A percentile compares a stretch with the other conserved stretches of the same genome.
These are phyloP conservation scores for Pachyrhynchus sulphureomaculatus DNA, from an alignment of 1,140 invertebrate species.

Conservation along the genomic window DNA sequence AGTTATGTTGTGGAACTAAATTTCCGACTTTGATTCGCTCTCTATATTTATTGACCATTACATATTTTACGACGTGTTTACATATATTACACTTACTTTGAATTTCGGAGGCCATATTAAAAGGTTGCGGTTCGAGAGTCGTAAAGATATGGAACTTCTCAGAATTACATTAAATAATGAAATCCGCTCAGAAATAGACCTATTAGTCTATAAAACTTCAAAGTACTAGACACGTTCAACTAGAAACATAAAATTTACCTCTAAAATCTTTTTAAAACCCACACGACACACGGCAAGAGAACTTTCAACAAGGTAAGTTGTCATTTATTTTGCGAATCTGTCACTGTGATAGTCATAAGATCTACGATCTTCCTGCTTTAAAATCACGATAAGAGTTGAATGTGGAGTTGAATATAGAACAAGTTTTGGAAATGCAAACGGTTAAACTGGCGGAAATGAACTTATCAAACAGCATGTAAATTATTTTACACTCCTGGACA, in stretches of 20 bases:
- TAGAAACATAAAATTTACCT: constrained; percentile 9
- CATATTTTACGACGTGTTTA: constrained; percentile 24
- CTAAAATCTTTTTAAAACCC: not conserved
- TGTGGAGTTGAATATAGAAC: too few relatives aligned
- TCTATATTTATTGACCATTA: constrained; percentile 23
- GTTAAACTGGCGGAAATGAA: too few relatives aligned
- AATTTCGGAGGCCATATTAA: constrained; percentile 21
- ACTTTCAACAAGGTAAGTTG: too few relatives aligned
- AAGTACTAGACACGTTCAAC: constrained; percentile 7
- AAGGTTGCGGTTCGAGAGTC: constrained; percentile 26
- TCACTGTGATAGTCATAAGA: too few relatives aligned
- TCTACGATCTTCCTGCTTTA: too few relatives aligned
- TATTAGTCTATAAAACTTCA: constrained; percentile 26
- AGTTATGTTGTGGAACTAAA: constrained; percentile 19
- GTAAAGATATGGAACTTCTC: constrained; percentile 20
- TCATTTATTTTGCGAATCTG: too few relatives aligned
- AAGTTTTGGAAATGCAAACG: too few relatives aligned
- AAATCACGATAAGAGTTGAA: too few relatives aligned
- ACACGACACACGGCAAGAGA: too few relatives aligned
- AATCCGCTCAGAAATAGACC: constrained; percentile 31
- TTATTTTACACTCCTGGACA: too few relatives aligned
- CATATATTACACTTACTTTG: constrained; percentile 21
- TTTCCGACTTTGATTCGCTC: constrained; percentile 24
- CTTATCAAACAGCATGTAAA: too few relatives aligned
- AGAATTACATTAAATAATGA: constrained; percentile 22